Percentiles rank a stretch among this genome's conserved stretches.
Conservation (phyloP, 2,888 invertebrate species). For the Agrotis puta region DNA sequence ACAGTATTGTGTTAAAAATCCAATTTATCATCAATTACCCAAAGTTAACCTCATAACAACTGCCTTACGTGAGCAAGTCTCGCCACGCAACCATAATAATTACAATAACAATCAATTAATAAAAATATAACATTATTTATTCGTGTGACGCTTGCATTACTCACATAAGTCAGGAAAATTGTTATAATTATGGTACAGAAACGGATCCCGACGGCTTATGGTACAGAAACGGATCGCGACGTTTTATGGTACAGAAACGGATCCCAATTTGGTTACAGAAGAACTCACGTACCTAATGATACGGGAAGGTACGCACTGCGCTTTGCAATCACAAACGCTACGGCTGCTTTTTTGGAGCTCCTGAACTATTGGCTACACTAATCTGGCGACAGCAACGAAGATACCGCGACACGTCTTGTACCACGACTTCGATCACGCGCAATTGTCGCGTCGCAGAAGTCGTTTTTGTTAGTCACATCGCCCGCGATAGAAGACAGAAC, state of each 20-base stretch:
- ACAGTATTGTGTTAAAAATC: slow-evolving; percentile 10
- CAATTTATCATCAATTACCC: slow-evolving; percentile 51
- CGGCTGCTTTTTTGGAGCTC: slow-evolving; percentile 26
- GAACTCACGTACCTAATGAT: background rate
- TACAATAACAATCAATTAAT: slow-evolving; percentile 35
- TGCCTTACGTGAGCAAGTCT: slow-evolving; percentile 56
- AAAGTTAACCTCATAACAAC: slow-evolving; percentile 37
- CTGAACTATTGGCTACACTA: background rate
- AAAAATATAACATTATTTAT: slow-evolving; percentile 22
- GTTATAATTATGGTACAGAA: slow-evolving; percentile 27
- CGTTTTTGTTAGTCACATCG: background rate
- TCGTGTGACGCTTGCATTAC: slow-evolving; percentile 47
- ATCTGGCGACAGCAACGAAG: background rate
- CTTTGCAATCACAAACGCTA: slow-evolving; percentile 59
- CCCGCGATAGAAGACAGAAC: background rate
- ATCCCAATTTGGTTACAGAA: slow-evolving; percentile 7
- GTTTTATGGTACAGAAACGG: slow-evolving; percentile 17
- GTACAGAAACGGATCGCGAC: slow-evolving; percentile 18
- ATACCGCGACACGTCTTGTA: too few species aligned
- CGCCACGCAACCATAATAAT: slow-evolving; percentile 50
- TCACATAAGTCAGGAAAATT: slow-evolving; percentile 48
- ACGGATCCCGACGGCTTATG: background rate
- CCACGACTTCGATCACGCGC: too few species aligned
- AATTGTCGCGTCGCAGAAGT: background rate
- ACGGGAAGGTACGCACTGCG: slow-evolving; percentile 47